Evolutionary conservation across 2,888 invertebrate species (phyloP).

Genomic region (Balanococcus diminutus): DNA sequence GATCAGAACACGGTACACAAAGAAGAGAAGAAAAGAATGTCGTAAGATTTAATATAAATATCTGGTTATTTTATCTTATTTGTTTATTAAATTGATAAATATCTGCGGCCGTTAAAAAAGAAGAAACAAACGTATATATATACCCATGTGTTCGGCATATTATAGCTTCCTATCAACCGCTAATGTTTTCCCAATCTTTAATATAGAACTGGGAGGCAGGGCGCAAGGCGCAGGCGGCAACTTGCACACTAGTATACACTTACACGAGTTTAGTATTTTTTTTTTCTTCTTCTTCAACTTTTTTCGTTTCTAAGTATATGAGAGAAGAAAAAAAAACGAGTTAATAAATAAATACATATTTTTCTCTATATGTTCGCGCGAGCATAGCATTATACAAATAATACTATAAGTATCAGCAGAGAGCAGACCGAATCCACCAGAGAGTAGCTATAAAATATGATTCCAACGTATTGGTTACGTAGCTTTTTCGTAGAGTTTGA

Average conservation of each 20-base stretch:
- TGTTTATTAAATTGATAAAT: slow-evolving; percentile 56
- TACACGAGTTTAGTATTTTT: not conserved
- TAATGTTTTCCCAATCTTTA: slow-evolving; percentile 51
- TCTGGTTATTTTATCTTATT: slow-evolving; percentile 55
- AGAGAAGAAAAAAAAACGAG: slow-evolving; percentile 27
- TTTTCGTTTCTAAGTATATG: not conserved
- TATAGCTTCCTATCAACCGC: slow-evolving; percentile 49
- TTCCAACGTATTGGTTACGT: slow-evolving; percentile 31
- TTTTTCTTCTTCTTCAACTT: not conserved
- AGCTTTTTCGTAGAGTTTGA: slow-evolving; percentile 32
- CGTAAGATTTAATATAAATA: slow-evolving; percentile 54
- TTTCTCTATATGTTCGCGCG: slow-evolving; percentile 4
- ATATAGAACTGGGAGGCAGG: not conserved
- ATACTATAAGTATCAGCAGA: too few relatives aligned
- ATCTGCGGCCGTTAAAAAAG: slow-evolving; percentile 54
- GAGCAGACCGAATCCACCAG: too few relatives aligned
- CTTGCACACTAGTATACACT: not conserved
- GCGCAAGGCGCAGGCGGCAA: not conserved
- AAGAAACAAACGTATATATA: slow-evolving; percentile 26
- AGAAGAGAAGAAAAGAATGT: slow-evolving; percentile 48
- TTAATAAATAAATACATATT: slow-evolving; percentile 55
- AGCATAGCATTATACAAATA: too few relatives aligned
- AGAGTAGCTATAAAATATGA: slow-evolving; percentile 49
- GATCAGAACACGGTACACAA: slow-evolving; percentile 8
- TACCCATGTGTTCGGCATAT: slow-evolving; percentile 42